Percentiles rank a stretch among this genome's conserved stretches.
phyloP scores from a whole-genome alignment of 2,797 vertebrate species.

The Garrulus glandarius region DNA sequence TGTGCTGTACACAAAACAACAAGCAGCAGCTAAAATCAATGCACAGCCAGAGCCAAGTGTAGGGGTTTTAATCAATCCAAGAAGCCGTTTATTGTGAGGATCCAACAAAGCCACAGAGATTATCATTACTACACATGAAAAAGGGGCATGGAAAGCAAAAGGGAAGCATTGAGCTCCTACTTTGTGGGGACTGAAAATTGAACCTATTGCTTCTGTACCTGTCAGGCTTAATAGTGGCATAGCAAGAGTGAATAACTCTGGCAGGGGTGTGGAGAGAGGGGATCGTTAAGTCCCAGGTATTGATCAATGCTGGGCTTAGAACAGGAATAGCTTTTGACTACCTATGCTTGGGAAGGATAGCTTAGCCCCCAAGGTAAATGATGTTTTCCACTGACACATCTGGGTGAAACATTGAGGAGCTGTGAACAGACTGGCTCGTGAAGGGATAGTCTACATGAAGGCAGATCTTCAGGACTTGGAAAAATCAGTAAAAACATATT shows the following conservation, averaged over 20 bases:
- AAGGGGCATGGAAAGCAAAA: neutral
- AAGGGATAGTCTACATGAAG: neutral
- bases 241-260: neutral
- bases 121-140: constrained; percentile 34
- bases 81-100: constrained; percentile 48
- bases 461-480: neutral
- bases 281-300: neutral
- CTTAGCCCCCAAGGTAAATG: neutral
- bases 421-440: neutral
- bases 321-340: neutral
- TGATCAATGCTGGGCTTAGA: neutral
- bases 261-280: neutral
- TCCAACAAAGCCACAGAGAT: constrained; percentile 61
- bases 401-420: neutral
- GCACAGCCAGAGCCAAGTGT: constrained; percentile 11
- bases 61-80: constrained; percentile 65
- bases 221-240: neutral
- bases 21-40: constrained; percentile 57
- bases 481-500: neutral
- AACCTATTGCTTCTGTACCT: neutral
- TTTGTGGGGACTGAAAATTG: neutral
- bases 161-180: neutral
- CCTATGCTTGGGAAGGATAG: neutral
- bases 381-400: neutral
- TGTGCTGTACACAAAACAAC: constrained; percentile 54